Base-by-base conservation (phyloP, 1,140 invertebrate species). In the Lasioglossum albipes region DNA sequence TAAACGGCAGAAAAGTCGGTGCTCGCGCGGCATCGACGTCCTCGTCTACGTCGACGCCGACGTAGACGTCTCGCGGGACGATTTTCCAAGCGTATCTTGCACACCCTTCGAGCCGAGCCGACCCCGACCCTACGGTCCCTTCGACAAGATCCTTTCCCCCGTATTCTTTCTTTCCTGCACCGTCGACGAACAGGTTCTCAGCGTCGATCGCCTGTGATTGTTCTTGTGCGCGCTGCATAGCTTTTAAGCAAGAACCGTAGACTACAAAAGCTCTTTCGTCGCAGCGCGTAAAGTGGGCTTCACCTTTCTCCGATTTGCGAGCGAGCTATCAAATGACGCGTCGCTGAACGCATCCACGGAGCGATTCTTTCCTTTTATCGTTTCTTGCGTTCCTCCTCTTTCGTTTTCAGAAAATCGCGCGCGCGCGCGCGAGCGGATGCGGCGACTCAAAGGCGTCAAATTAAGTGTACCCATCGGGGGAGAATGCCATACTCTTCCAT, bases 11-110 rank as follows among this genome's bases (percentile, higher is more conserved):
- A 72, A 79, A 73, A 49, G 69, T 64, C 80, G 76, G 10, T 4
- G 49, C 2, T 45, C 69, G 79, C 54, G 66, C 16, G 52, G 52
- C 52, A 4, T 20, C 52, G 52, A 20, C 52, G 52, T 54, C 13
- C 2, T 7, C 52, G 52, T 54, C 13, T 20, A 9, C 20, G 57
- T 79, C 18, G 57, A 12, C 49, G 49, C 18, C 49, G 52, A 20
- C 52, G 52, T 54, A 13, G 57, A 9, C 20, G 27, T 69, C 81
- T 18, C 69, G n/a, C 4, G 84, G 77, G 85, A 83, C 75, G 80
- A 82, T 86, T 84, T 84, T 61, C 71, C 79, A 61, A 81, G 78
- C 57, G 82, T 78, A 82, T 77, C 70, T 81, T 36, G 57, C 69
- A 69, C 49, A 65, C 22, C 42, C 73, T 79, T 65, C 62, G 49